Base-by-base conservation (phyloP, 2,113 vertebrate genomes). In the Caracal caracal region DNA sequence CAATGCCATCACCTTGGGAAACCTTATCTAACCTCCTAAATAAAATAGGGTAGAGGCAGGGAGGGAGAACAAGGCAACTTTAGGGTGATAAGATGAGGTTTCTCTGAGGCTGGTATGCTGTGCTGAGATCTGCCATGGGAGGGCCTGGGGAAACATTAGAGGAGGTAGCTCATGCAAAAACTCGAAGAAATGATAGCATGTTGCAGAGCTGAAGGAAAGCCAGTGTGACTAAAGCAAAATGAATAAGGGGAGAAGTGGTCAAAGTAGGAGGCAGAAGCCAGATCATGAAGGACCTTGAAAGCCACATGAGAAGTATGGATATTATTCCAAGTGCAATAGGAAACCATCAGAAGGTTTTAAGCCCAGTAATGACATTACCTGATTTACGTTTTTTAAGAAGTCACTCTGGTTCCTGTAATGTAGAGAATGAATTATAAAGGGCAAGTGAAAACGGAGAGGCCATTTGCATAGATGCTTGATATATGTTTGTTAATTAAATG, bases 401-500 rank as follows among this genome's bases (percentile, higher is more conserved):
- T 90, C 59, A 65, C n/a, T 66, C 17, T 56, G 71, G 28, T 81
- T 88, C 24, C 86, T 91, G 20, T 51, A 20, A 4, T 43, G 10
- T 59, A 73, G 35, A 88, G 37, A 95, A 76, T 53, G 90, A 91
- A 30, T 95, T 83, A 63, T 40, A 76, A 95, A 43, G 59, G 33
- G 16, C 51, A 89, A 65, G 20, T 22, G 43, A 51, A 80, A 87
- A 76, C 28, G 90, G 51, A 96, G 47, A 93, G 7, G 65, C 43
- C 26, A 73, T 76, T 59, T 71, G 66, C n/a, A 10, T 15, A 85
- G 85, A 73, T 59, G 28, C 28, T 92, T 94, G 56, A 65, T 51
- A 59, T 80, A 73, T n/a, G 37, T 84, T 96, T 96, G 37, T 63
- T 80, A 92, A 93, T 89, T 89, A 68, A 81, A n/a, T 66, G 40